phyloP scores from a whole-genome alignment of 2,888 invertebrate species.

The Hemaris fuciformis region DNA sequence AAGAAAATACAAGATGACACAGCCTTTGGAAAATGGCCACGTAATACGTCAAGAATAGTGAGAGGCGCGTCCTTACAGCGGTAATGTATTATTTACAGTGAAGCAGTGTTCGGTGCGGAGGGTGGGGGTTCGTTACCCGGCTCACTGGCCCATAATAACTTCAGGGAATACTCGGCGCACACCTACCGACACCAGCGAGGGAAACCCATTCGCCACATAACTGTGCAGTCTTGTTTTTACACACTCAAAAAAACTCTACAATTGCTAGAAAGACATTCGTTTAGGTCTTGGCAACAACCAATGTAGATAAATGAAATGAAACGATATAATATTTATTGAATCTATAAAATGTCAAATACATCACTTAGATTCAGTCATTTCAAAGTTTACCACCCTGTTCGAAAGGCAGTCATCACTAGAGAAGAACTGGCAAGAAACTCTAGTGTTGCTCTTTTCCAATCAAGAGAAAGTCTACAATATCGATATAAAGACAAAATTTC shows the following conservation, averaged over 20 bases:
- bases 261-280: too few relatives aligned
- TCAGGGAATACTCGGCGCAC: slow-evolving; percentile 71
- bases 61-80: neutral
- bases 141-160: slow-evolving; percentile 78
- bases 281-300: too few relatives aligned
- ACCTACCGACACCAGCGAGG: slow-evolving; percentile 61
- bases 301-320: too few relatives aligned
- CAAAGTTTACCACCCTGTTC: too few relatives aligned
- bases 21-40: neutral
- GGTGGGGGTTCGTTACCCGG: slow-evolving; percentile 73
- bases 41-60: slow-evolving; percentile 40
- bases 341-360: too few relatives aligned
- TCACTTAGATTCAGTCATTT: too few relatives aligned
- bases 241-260: neutral
- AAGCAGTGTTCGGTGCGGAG: slow-evolving; percentile 21
- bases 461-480: too few relatives aligned
- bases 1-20: neutral
- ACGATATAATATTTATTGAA: too few relatives aligned
- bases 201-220: slow-evolving; percentile 22
- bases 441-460: too few relatives aligned
- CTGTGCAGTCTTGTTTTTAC: slow-evolving; percentile 31
- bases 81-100: slow-evolving; percentile 69
- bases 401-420: too few relatives aligned
- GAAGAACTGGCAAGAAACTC: too few relatives aligned
- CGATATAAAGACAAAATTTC: too few relatives aligned